Conservation (phyloP, 2,113 vertebrate species). For the Sinocyclocheilus anshuiensis region DNA sequence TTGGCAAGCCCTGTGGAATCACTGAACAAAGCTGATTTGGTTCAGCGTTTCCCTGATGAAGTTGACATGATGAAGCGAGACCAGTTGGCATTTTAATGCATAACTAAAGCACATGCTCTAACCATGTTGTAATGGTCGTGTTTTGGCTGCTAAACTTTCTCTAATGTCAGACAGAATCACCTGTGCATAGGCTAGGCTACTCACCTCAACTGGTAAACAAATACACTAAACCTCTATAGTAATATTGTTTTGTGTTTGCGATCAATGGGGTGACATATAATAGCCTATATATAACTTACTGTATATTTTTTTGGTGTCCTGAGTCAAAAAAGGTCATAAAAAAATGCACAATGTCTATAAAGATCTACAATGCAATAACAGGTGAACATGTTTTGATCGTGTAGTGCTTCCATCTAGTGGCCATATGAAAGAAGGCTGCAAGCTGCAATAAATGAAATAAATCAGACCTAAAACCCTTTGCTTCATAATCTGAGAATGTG, state of each 20-base stretch:
- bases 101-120: not conserved
- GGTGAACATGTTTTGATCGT: not conserved
- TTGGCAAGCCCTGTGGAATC: slow-evolving; percentile 22
- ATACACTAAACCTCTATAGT: not conserved
- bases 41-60: not conserved
- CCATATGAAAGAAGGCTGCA: not conserved
- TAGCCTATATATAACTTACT: not conserved
- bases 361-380: not conserved
- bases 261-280: not conserved
- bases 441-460: not conserved
- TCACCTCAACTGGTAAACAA: not conserved
- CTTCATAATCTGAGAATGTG: not conserved
- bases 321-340: not conserved
- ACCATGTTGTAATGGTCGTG: not conserved
- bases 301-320: not conserved
- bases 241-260: not conserved
- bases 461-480: not conserved
- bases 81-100: not conserved
- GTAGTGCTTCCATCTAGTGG: slow-evolving; percentile 3
- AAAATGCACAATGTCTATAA: not conserved
- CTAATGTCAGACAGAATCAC: not conserved
- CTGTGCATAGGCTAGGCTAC: not conserved
- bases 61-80: not conserved
- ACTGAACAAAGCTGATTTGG: slow-evolving; percentile 41
- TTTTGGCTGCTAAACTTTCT: not conserved